These are phyloP conservation scores for Phyllotreta cruciferae DNA, from an alignment of 2,888 invertebrate species.

Conservation along the genomic window DNA sequence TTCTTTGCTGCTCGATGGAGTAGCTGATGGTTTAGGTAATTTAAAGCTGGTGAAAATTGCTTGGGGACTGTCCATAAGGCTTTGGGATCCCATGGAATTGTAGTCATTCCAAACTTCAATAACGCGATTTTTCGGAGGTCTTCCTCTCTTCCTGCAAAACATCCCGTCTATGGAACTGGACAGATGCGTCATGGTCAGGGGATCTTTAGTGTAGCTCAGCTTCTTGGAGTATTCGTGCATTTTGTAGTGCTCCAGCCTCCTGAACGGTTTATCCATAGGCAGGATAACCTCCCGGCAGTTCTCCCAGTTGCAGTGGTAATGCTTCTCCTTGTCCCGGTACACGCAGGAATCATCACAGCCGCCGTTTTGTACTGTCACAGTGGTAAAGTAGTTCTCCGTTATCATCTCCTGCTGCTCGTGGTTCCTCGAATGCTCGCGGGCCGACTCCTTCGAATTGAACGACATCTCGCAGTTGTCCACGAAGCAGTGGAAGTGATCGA, in stretches of 20 bases:
- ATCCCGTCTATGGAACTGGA: conserved; percentile 86
- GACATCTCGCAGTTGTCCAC: conserved; percentile 78
- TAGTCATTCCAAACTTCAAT: conserved; percentile 90
- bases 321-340: conserved; percentile 79
- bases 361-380: conserved; percentile 69
- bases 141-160: conserved; percentile 90
- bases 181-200: conserved; percentile 64
- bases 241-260: conserved; percentile 84
- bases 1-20: conserved; percentile 54
- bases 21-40: conserved; percentile 72
- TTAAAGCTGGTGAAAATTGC: conserved; percentile 95
- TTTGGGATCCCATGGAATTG: conserved; percentile 56
- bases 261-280: conserved; percentile 79
- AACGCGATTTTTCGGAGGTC: conserved; percentile 96
- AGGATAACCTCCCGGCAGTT: conserved; percentile 82
- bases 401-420: conserved; percentile 90
- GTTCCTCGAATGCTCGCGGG: conserved; percentile 78
- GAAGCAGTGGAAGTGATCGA: conserved; percentile 88
- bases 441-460: conserved; percentile 66
- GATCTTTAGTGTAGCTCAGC: conserved; percentile 59
- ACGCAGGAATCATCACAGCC: conserved; percentile 74
- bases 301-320: conserved; percentile 91
- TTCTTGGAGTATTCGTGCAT: conserved; percentile 69
- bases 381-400: conserved; percentile 76
- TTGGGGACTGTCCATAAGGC: conserved; percentile 74